Evolutionary conservation across 2,113 vertebrate genomes (phyloP), one percentile per base, ranked within the genome.

Genomic region (Rallus limicola): DNA sequence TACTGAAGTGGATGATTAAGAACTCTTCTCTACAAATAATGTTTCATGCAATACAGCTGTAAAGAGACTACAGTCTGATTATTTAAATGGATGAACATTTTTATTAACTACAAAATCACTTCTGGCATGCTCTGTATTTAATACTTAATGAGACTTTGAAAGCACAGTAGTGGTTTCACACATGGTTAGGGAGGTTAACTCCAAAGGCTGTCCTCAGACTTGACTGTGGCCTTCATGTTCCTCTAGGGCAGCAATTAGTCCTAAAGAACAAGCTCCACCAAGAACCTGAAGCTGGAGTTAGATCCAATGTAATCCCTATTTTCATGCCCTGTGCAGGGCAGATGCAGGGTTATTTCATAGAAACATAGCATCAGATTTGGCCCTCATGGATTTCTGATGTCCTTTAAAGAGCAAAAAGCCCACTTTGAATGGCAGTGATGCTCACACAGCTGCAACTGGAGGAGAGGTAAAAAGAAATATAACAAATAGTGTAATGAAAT

Each of bases 1-100:
- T 78, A 83, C 70, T 97, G 95, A 97, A 97, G 96, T 97, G 96
- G 95, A 89, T 97, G 96, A 97, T 97, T 97, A 97, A 95, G 95
- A 96, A 96, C 93, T 91, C 94, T 94, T 97, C 88, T 95, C 79
- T 86, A 78, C 91, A 97, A 97, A 97, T 96, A 96, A 86, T 92
- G 90, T 79, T 92, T 95, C 93, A 81, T 92, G 93, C 82, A 95
- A 93, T 95, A 89, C 96, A 97, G 96, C 97, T 97, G 94, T 96
- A 97, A 93, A 79, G 93, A 96, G 90, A 75, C 76, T 90, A 89
- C 85, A 96, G 86, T 75, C 86, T 97, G 92, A 87, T 90, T 92
- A 96, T 90, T 95, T 92, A 97, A 97, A 96, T 89, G 71, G 74
- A 76, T 82, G 94, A 88, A 92, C 69, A 84, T 84, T 95, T 93